Evolutionary conservation across 1,140 invertebrate species (phyloP).

Genomic region (Frieseomelitta varia): DNA sequence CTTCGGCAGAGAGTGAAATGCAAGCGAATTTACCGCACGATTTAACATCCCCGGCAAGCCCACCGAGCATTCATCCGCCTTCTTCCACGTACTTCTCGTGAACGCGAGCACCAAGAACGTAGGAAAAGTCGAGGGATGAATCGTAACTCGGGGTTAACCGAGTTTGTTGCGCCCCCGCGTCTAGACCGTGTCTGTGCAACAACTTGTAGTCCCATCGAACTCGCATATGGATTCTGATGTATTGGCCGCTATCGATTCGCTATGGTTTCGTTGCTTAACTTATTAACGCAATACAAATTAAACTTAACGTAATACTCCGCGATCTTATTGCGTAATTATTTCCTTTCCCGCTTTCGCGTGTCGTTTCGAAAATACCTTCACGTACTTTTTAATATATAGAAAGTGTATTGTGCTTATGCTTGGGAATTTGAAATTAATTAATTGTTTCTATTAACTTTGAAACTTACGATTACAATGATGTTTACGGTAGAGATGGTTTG

Average conservation of each 20-base stretch:
- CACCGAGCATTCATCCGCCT: slow-evolving; percentile 65
- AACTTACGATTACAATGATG: neutral
- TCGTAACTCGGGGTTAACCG: slow-evolving; percentile 67
- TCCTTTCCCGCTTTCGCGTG: too few relatives aligned
- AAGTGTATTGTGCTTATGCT: too few relatives aligned
- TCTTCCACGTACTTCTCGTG: slow-evolving; percentile 46
- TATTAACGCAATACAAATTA: neutral
- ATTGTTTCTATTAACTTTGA: neutral
- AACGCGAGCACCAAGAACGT: slow-evolving; percentile 36
- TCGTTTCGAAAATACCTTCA: too few relatives aligned
- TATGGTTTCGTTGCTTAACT: neutral
- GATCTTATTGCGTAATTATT: too few relatives aligned
- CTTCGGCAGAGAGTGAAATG: slow-evolving; percentile 69
- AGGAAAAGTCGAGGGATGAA: slow-evolving; percentile 54
- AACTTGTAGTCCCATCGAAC: slow-evolving; percentile 44
- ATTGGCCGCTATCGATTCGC: neutral
- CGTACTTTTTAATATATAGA: too few relatives aligned
- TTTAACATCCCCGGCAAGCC: slow-evolving; percentile 72
- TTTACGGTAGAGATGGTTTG: neutral
- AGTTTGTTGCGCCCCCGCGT: slow-evolving; percentile 55
- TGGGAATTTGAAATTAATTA: too few relatives aligned
- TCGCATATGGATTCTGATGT: slow-evolving; percentile 32
- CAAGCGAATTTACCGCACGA: slow-evolving; percentile 75
- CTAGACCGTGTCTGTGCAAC: slow-evolving; percentile 50
- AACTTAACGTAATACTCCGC: too few relatives aligned